These are phyloP conservation scores for Caenorhabditis sp. DNA, from an alignment of 2,888 invertebrate species.

Conservation along the genomic window DNA sequence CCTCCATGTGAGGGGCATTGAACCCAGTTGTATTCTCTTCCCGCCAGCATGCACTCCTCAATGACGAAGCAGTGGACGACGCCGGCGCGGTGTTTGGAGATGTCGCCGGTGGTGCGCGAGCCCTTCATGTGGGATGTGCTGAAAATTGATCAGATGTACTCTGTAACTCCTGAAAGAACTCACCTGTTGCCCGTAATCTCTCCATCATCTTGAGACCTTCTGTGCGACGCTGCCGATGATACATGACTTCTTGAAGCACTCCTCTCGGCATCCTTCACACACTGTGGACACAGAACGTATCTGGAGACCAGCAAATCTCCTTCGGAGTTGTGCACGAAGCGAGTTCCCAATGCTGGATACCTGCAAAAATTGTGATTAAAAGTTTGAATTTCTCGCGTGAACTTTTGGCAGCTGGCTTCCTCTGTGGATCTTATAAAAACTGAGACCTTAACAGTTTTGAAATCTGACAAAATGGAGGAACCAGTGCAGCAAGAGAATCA, in stretches of 20 bases:
- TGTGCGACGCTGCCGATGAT: conserved; percentile 35
- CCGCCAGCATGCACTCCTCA: conserved; percentile 91
- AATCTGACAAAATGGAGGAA: conserved; percentile 29
- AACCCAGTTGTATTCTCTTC: conserved; percentile 84
- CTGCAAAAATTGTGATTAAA: conserved; percentile 47
- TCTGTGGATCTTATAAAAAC: background rate
- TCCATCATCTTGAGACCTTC: conserved; percentile 58
- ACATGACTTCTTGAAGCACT: conserved; percentile 35
- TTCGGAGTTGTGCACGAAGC: conserved; percentile 97
- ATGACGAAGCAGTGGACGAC: conserved; percentile 88
- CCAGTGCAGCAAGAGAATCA: conserved; percentile 25
- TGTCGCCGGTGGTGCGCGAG: conserved; percentile 66
- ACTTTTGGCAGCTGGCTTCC: background rate
- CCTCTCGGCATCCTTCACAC: conserved; percentile 85
- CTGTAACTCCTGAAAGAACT: background rate
- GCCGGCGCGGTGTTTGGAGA: conserved; percentile 55
- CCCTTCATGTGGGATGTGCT: conserved; percentile 45
- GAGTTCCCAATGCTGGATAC: conserved; percentile 87
- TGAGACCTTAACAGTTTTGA: background rate
- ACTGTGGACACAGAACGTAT: conserved; percentile 93
- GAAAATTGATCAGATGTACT: background rate
- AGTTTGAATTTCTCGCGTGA: conserved; percentile 18
- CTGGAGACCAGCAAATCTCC: conserved; percentile 95
- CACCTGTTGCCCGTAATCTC: conserved; percentile 39
- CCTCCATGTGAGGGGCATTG: conserved; percentile 91